Conservation (phyloP, 1,140 invertebrate genomes). For the Tribolium madens region DNA sequence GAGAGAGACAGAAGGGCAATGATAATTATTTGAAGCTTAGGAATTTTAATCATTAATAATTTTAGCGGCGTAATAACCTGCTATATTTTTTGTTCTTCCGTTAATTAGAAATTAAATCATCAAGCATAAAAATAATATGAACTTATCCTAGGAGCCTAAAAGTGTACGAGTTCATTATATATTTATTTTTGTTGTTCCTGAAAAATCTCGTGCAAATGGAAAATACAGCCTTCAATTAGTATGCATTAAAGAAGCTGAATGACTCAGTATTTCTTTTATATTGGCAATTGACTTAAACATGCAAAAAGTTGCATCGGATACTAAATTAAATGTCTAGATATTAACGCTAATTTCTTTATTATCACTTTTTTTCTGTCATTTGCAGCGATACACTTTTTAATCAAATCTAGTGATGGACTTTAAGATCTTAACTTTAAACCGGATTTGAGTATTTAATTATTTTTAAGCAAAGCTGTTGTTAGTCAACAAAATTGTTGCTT, state of each 20-base stretch:
- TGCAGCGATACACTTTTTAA: background rate
- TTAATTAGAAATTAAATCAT: background rate
- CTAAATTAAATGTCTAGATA: constrained; percentile 12
- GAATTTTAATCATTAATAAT: constrained; percentile 7
- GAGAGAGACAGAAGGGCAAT: constrained; percentile 7
- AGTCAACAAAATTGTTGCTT: background rate
- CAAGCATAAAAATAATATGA: no score
- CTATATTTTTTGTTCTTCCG: background rate
- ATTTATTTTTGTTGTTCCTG: background rate
- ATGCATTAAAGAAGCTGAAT: background rate
- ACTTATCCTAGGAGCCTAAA: no score
- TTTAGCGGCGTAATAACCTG: background rate
- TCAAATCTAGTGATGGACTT: background rate
- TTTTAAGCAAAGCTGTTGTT: background rate
- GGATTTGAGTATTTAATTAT: background rate
- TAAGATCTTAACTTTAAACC: background rate
- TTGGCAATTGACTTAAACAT: background rate
- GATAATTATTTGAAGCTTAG: constrained; percentile 5
- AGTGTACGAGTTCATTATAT: no score
- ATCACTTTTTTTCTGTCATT: background rate
- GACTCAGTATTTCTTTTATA: constrained; percentile 6
- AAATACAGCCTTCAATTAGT: constrained; percentile 8
- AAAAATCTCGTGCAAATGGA: background rate
- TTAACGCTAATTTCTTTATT: constrained; percentile 19
- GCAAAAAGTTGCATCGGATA: background rate